Evolutionary conservation across 2,797 vertebrate species (phyloP).

Genomic region (Nasua narica): DNA sequence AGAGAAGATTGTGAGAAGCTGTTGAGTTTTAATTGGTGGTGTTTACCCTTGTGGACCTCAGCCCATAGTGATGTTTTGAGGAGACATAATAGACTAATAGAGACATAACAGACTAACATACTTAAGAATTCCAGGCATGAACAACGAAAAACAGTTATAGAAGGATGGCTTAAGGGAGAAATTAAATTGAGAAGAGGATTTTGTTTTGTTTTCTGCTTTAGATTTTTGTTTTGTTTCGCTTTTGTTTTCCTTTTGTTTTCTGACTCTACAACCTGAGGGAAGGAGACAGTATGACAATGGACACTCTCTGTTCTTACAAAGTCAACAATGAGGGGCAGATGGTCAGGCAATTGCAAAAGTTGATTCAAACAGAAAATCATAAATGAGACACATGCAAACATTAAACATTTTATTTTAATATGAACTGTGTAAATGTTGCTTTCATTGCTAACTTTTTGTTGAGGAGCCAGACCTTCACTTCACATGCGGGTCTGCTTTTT

Average conservation of each 20-base stretch:
- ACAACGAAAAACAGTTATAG: neutral
- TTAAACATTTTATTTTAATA: neutral
- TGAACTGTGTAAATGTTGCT: neutral
- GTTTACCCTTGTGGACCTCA: neutral
- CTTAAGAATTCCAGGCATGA: neutral
- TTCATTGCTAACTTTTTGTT: neutral
- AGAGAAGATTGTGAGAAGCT: neutral
- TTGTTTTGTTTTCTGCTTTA: neutral
- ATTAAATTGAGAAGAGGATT: neutral
- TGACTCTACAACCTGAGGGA: neutral
- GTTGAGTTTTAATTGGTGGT: neutral
- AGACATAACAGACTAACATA: neutral
- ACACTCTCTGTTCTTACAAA: rapidly evolving
- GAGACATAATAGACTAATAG: neutral
- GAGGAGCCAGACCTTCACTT: neutral
- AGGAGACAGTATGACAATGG: neutral
- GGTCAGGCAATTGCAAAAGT: neutral
- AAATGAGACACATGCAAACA: neutral
- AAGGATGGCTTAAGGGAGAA: neutral
- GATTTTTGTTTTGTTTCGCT: neutral
- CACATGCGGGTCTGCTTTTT: rapidly evolving
- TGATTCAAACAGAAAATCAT: neutral
- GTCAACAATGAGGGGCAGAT: neutral
- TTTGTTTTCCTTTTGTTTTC: neutral
- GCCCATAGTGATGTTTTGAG: neutral